Percentiles rank a stretch among this genome's conserved stretches.
Conservation (phyloP, 2,797 vertebrate genomes). For the Moxostoma hubbsi region DNA sequence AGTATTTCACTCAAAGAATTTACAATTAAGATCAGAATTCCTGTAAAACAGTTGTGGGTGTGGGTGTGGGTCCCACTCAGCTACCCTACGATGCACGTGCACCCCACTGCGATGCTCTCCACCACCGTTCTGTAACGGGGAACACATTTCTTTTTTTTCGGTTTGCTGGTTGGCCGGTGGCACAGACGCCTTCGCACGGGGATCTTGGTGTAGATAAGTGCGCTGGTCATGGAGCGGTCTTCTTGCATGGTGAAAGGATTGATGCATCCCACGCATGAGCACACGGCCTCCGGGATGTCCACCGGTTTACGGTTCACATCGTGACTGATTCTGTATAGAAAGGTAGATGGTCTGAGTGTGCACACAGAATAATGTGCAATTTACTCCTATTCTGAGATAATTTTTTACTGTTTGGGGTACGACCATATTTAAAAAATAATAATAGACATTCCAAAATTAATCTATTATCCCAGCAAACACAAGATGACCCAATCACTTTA, state of each 20-base stretch:
- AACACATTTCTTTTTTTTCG: conserved; percentile 96
- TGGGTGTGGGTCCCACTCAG: not conserved
- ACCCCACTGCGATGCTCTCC: conserved; percentile 86
- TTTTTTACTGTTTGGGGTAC: too few relatives aligned
- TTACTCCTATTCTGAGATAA: too few relatives aligned
- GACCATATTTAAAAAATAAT: too few relatives aligned
- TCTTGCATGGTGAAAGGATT: conserved; percentile 88
- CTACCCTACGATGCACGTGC: conserved; percentile 85
- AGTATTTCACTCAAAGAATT: not conserved
- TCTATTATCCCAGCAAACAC: too few relatives aligned
- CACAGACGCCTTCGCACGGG: conserved; percentile 81
- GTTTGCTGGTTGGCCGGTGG: conserved; percentile 61
- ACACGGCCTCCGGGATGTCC: conserved; percentile 82
- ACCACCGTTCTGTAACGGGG: conserved; percentile 87
- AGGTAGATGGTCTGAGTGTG: not conserved
- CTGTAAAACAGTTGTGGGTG: too few relatives aligned
- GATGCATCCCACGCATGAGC: conserved; percentile 82
- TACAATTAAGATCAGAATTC: not conserved
- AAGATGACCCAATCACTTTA: too few relatives aligned
- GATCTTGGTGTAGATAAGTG: conserved; percentile 85
- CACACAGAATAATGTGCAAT: not conserved
- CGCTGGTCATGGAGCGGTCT: conserved; percentile 84
- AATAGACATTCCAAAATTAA: too few relatives aligned
- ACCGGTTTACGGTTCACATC: conserved; percentile 76
- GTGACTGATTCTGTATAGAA: conserved; percentile 79